Percentiles rank a stretch among this genome's conserved stretches.
Conservation (phyloP, 2,888 invertebrate species). For the Dryobotodes eremita region DNA sequence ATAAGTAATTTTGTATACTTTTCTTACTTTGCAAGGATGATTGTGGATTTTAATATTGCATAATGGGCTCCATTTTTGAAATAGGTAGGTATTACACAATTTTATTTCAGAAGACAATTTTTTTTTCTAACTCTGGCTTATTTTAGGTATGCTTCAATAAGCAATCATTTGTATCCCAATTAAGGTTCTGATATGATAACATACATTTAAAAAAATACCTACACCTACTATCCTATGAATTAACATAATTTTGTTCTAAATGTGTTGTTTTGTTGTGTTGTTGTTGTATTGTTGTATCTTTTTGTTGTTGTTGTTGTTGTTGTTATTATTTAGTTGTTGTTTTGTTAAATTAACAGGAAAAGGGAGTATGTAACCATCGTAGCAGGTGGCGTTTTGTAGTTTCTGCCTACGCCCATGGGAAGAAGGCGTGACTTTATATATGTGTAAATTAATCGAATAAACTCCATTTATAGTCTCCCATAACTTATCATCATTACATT, state of each 20-base stretch:
- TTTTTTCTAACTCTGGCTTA: too few relatives aligned
- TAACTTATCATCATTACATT: constrained; percentile 46
- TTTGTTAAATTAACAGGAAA: neutral
- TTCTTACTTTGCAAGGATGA: neutral
- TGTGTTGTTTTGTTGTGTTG: too few relatives aligned
- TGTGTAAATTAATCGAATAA: constrained; percentile 3
- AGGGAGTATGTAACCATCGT: neutral
- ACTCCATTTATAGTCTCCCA: neutral
- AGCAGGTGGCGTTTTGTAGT: neutral
- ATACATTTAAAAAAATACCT: neutral
- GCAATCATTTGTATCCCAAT: neutral
- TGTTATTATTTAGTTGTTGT: too few relatives aligned
- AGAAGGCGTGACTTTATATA: neutral
- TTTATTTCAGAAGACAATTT: too few relatives aligned
- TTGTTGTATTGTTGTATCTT: too few relatives aligned
- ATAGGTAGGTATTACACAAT: too few relatives aligned
- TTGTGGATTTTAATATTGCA: neutral
- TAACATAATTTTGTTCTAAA: neutral
- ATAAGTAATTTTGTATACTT: too few relatives aligned
- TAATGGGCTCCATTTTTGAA: too few relatives aligned
- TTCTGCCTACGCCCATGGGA: neutral
- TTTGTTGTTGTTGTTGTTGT: too few relatives aligned
- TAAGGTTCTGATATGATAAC: neutral
- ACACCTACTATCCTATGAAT: too few relatives aligned
- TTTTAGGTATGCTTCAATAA: neutral